phyloP scores from a whole-genome alignment of 2,888 invertebrate species.

The Hermodice carunculata region DNA sequence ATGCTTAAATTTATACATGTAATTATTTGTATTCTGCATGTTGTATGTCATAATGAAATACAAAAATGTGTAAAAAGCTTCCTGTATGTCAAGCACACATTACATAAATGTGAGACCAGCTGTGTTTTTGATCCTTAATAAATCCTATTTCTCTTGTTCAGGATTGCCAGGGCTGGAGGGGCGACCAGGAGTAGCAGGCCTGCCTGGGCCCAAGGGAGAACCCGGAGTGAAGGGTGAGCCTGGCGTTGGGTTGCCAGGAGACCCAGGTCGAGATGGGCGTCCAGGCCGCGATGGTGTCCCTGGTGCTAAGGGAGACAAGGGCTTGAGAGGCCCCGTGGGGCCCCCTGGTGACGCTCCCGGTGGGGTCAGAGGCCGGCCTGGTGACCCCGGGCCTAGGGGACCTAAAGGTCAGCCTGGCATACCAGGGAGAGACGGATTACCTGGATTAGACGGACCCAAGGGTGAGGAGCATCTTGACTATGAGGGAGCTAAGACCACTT shows the following conservation, averaged over 20 bases:
- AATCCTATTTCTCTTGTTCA: no score
- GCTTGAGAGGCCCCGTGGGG: constrained; percentile 26
- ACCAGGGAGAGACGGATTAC: constrained; percentile 19
- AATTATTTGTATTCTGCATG: no score
- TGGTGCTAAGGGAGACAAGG: constrained; percentile 29
- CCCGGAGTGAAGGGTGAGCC: constrained; percentile 38
- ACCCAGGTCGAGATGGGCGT: not conserved
- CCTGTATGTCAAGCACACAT: no score
- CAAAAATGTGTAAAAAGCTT: no score
- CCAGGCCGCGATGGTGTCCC: constrained; percentile 27
- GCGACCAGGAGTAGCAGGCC: constrained; percentile 18
- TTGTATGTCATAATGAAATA: no score
- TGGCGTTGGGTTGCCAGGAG: constrained; percentile 35
- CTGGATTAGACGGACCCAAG: constrained; percentile 14
- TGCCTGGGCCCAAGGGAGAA: constrained; percentile 18
- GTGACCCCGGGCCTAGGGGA: constrained; percentile 31
- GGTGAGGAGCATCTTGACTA: no score
- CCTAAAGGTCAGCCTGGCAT: constrained; percentile 24
- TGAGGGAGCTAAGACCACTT: no score
- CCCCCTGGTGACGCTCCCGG: constrained; percentile 20
- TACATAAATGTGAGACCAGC: no score
- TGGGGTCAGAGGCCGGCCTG: constrained; percentile 27
- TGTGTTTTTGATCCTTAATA: no score
- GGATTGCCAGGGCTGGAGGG: constrained; percentile 22
- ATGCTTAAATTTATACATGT: no score